Evolutionary conservation across 2,888 invertebrate species (phyloP).

Genomic region (Agrilus mali): DNA sequence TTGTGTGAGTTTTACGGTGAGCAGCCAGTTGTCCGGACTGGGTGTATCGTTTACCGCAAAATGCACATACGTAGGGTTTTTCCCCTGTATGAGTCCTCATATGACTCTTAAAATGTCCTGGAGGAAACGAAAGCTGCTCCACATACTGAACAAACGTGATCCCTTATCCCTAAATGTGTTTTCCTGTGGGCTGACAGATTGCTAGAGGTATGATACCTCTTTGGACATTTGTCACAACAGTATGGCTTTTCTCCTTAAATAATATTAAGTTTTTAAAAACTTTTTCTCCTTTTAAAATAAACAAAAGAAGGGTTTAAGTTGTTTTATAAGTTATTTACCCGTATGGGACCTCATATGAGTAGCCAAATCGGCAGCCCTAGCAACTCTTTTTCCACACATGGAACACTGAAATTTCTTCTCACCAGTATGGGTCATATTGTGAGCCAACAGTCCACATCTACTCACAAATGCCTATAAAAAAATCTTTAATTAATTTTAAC

Average conservation of each 20-base stretch:
- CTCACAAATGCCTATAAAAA: constrained; percentile 26
- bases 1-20: constrained; percentile 24
- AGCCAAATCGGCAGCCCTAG: constrained; percentile 26
- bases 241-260: constrained; percentile 28
- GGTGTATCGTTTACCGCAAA: constrained; percentile 27
- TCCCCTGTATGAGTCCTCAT: constrained; percentile 29
- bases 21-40: constrained; percentile 29
- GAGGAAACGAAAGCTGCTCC: constrained; percentile 28
- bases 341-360: constrained; percentile 31
- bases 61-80: constrained; percentile 26
- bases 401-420: constrained; percentile 29
- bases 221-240: constrained; percentile 26
- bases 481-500: not conserved
- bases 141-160: constrained; percentile 27
- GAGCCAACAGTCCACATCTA: constrained; percentile 26
- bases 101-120: constrained; percentile 27
- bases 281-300: too few relatives aligned
- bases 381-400: constrained; percentile 26
- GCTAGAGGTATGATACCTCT: constrained; percentile 29
- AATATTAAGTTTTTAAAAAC: too few relatives aligned
- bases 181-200: constrained; percentile 28
- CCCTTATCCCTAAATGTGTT: constrained; percentile 25
- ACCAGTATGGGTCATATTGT: constrained; percentile 26
- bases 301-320: too few relatives aligned
- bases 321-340: constrained; percentile 15